Conservation (phyloP, 2,888 invertebrate genomes). For the Tenthredo notha region DNA sequence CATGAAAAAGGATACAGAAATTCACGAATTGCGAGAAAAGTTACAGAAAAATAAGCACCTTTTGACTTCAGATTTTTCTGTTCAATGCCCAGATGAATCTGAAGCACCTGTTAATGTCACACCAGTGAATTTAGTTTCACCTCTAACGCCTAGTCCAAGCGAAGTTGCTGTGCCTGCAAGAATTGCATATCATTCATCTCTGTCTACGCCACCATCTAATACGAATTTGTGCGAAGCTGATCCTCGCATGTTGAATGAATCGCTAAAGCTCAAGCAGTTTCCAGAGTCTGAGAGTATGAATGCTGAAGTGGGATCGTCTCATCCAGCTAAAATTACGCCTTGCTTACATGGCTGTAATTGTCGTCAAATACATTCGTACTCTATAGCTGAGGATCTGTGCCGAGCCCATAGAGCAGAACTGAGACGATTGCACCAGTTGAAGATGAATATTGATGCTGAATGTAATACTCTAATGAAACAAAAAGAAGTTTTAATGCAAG, state of each 20-base stretch:
- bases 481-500: constrained; percentile 68
- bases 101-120: neutral
- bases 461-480: constrained; percentile 64
- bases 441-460: constrained; percentile 65
- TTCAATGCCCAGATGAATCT: constrained; percentile 67
- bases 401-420: constrained; percentile 60
- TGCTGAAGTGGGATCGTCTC: constrained; percentile 49
- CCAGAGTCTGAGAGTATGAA: constrained; percentile 55
- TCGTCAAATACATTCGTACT: constrained; percentile 60
- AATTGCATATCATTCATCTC: neutral
- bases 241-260: constrained; percentile 23
- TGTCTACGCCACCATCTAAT: neutral
- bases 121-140: constrained; percentile 17
- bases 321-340: constrained; percentile 9
- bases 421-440: constrained; percentile 64
- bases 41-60: constrained; percentile 58
- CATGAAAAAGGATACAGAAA: constrained; percentile 81
- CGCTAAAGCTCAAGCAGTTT: constrained; percentile 57
- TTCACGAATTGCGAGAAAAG: constrained; percentile 79
- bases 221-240: neutral
- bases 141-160: neutral
- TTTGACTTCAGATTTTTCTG: constrained; percentile 61
- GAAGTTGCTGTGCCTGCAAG: neutral
- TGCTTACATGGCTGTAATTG: constrained; percentile 59
- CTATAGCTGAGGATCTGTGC: constrained; percentile 60